Conservation (phyloP, 2,797 vertebrate species). For the Allobates femoralis region DNA sequence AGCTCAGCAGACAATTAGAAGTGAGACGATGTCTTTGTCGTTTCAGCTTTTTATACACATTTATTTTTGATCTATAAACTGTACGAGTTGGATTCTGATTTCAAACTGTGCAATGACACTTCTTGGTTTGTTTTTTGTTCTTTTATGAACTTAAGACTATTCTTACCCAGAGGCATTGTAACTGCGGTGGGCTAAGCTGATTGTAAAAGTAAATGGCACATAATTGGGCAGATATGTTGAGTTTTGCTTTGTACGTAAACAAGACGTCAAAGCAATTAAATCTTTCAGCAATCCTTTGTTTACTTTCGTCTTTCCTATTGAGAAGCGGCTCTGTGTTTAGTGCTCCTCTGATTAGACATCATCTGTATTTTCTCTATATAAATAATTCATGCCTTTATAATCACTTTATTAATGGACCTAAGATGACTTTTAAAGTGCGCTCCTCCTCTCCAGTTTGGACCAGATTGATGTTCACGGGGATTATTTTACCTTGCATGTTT, state of each 20-base stretch:
- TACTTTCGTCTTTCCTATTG: slow-evolving; percentile 13
- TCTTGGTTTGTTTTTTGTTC: not conserved
- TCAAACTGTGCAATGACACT: not conserved
- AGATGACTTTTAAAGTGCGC: slow-evolving; percentile 26
- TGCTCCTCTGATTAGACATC: slow-evolving; percentile 31
- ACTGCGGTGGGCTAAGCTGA: not conserved
- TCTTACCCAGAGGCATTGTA: not conserved
- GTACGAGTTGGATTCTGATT: not conserved
- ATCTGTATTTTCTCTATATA: slow-evolving; percentile 45
- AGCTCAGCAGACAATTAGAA: no score
- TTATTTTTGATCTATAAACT: not conserved
- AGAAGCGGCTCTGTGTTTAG: slow-evolving; percentile 26
- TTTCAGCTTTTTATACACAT: no score
- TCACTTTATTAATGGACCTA: slow-evolving; percentile 24
- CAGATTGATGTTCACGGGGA: not conserved
- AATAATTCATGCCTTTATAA: slow-evolving; percentile 51
- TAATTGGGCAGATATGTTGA: slow-evolving; percentile 18
- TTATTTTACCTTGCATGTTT: not conserved
- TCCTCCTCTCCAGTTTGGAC: not conserved
- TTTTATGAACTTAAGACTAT: not conserved
- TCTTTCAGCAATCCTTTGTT: slow-evolving; percentile 22
- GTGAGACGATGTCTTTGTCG: no score
- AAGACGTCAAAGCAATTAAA: slow-evolving; percentile 47
- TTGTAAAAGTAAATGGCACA: slow-evolving; percentile 2
- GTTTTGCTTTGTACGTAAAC: slow-evolving; percentile 37